phyloP scores from a whole-genome alignment of 2,113 vertebrate species.

The Gallinago undulata region DNA sequence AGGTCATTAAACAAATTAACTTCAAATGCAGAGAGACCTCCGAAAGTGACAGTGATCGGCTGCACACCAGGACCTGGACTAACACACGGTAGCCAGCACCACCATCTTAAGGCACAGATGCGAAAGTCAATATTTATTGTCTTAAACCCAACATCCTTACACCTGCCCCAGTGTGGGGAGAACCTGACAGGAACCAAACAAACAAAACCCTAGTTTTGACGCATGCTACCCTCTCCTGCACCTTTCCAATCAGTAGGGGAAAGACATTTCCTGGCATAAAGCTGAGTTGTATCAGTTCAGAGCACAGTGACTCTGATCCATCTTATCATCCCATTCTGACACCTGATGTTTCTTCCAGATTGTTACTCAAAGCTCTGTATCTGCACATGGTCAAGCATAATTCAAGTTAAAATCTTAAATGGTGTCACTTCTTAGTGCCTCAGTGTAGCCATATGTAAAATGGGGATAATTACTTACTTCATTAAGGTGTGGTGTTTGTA shows the following conservation, averaged over 20 bases:
- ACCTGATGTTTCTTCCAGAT: neutral
- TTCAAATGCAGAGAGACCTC: neutral
- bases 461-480: constrained; percentile 29
- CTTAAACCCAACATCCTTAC: neutral
- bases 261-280: neutral
- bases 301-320: neutral
- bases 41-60: neutral
- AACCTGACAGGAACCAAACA: neutral
- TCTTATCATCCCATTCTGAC: neutral
- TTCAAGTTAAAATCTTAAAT: neutral
- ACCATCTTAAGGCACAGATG: neutral
- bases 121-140: neutral
- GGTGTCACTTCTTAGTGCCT: neutral
- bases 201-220: neutral
- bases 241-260: neutral
- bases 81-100: neutral
- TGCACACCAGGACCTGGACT: neutral
- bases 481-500: constrained; percentile 50
- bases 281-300: neutral
- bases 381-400: neutral
- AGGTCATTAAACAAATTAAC: neutral
- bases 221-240: neutral
- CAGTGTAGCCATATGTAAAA: constrained; percentile 1
- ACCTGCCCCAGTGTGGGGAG: neutral
- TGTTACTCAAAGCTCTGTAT: neutral